Base-by-base conservation (phyloP, 2,888 invertebrate genomes). In the Agrochola lychnidis region DNA sequence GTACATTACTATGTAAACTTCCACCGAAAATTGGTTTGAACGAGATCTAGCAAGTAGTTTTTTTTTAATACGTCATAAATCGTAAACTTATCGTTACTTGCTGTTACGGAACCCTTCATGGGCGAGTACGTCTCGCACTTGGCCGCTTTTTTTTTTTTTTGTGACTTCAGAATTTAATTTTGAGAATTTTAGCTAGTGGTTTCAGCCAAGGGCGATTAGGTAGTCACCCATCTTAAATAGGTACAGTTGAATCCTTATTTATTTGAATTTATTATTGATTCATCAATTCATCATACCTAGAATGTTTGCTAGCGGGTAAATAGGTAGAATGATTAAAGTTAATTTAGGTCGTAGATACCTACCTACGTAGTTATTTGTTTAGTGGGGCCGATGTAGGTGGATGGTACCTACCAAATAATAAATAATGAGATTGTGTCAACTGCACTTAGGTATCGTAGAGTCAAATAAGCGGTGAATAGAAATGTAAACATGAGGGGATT, bases 401-500 rank as follows among this genome's bases (percentile, higher is more conserved):
- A 14, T 9, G n/a, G 56, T 30, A 19, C 53, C 14, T 30, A 19
- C 53, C 14, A 30, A n/a, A 14, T 22, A 48, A 42, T 30, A 25
- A 53, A 25, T 53, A 30, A 42, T 6, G 12, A 63, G 30, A 80
- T 36, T 72, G 12, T 72, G 48, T 56, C 40, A 70, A n/a, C 57
- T 77, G 62, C 79, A 71, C 30, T 45, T 61, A n/a, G n/a, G n/a
- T n/a, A 62, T 45, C 40, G n/a, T 25, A 36, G 22, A 76, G 16
- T 25, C 40, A 71, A 40, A 25, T 62, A 56, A n/a, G 42, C 19
- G 16, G 12, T 79, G 19, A 36, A 62, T 56, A 72, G 9, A 36
- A 48, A 78, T 36, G n/a, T 57, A 79, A 79, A 78, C 63, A 72
- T 25, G 9, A 62, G 36, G 12, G 78, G 40, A 30, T 63, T 75